Base-by-base conservation (phyloP, 2,113 vertebrate species). In the Ahaetulla prasina region DNA sequence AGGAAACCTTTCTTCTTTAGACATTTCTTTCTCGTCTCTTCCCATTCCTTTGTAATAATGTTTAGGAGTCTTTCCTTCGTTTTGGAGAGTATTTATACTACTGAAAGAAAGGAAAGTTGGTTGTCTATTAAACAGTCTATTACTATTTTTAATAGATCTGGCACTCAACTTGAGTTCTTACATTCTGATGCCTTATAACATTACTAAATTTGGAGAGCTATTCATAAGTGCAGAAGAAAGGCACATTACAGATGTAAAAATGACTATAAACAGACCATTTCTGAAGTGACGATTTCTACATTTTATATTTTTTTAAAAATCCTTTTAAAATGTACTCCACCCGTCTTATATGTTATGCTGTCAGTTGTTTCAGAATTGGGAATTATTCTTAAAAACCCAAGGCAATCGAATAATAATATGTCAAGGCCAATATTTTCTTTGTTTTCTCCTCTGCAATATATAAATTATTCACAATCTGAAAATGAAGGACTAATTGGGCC, bases 91-190 rank as follows among this genome's bases (percentile, higher is more conserved):
- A 74, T 52, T 88, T 92, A 88, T 14, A 87, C 63, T 92, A 50
- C 20, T 87, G 88, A 54, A 89, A 80, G 84, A 87, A 63, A 87
- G 16, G 74, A 60, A 89, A 35, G 39, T 54, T 85, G 87, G 80
- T 6, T 55, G 11, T 90, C 60, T 91, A 88, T 88, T 85, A 91
- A 93, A 90, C 57, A 93, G 35, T 90, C 85, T 27, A 88, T 84
- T 90, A 43, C 54, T 52, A 22, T 80, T 74, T 68, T 68, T 52
- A 53, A 43, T 50, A 43, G 47, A 90, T 88, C 35, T 93, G 60
- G 49, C 39, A 87, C 30, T 47, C 3, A 27, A 80, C 57, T 87
- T 74, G 27, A 91, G 45, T 39, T 80, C 55, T 87, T 92, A 53
- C 43, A 53, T 87, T 87, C 43, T 90, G 47, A 74, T 80, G 86